A percentile compares a stretch with the other conserved stretches of the same genome.
These are phyloP conservation scores for Poeciliopsis occidentalis DNA, from an alignment of 2,113 vertebrate species.

Conservation along the genomic window DNA sequence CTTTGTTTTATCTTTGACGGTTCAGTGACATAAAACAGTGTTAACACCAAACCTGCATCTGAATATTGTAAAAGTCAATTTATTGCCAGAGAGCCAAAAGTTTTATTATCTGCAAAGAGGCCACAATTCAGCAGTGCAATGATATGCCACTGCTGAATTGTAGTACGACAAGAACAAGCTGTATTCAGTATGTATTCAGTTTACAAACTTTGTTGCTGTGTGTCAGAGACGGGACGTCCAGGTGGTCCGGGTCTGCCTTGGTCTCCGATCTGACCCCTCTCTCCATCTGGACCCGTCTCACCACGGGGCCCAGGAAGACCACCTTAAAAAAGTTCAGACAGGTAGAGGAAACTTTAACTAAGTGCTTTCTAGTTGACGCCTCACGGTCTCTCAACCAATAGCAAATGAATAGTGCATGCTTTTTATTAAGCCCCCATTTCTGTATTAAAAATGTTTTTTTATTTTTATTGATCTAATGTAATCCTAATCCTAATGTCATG, in stretches of 20 bases:
- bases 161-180: background rate
- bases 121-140: background rate
- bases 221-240: conserved; percentile 44
- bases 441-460: too few relatives aligned
- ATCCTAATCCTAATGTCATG: too few relatives aligned
- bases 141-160: too few relatives aligned
- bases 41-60: background rate
- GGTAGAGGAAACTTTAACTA: background rate
- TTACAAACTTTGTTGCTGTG: conserved; percentile 65
- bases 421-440: too few relatives aligned
- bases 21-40: background rate
- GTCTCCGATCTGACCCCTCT: conserved; percentile 64
- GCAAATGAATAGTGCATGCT: background rate
- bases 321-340: conserved; percentile 38
- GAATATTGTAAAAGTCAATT: background rate
- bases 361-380: background rate
- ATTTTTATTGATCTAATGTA: too few relatives aligned
- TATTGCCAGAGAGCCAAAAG: background rate
- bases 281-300: conserved; percentile 68
- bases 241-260: conserved; percentile 68
- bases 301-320: conserved; percentile 64
- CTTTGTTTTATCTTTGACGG: too few relatives aligned
- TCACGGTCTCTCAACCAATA: background rate
- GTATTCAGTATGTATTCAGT: background rate
- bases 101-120: background rate